Base-by-base conservation (phyloP, 1,140 invertebrate species). In the Atta cephalotes region DNA sequence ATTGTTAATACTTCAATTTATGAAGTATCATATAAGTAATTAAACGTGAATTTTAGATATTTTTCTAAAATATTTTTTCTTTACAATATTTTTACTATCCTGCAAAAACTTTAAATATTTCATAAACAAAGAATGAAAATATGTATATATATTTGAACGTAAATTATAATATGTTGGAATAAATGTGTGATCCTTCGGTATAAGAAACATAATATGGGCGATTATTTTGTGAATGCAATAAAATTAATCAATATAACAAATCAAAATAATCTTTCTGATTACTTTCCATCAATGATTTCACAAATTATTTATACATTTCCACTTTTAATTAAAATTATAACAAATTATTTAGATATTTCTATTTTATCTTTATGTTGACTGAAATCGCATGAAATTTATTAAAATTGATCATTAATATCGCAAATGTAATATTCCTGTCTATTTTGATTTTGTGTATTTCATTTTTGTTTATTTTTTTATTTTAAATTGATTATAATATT, bases 191-290 rank as follows among this genome's bases (percentile, higher is more conserved):
- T 60, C 3, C 21, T 76, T 60, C 3, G 56, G 3, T 39, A 21
- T 49, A 2, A 76, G 21, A 76, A 2, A 39, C 14, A 25, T 76
- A 45, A 77, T 21, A 35, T 16, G 56, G 21, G 0, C 1, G 35
- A 53, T 72, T 21, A 51, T 72, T 51, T 31, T 53, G 7, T 18
- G 9, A 12, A 18, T 28, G 3, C 21, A 4, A 77, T 77, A 60
- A 76, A 77, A 39, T 39, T 25, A n/a, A 77, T 62, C 53, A 25
- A 39, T 60, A 14, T 39, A 60, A 16, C 56, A 60, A 60, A 76
- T 18, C 35, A 62, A 60, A n/a, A 35, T 60, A 12, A 70, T 70
- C 39, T 51, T 45, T 14, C 14, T 76, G 18, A 1, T 58, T 39
- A 25, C n/a, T 39, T 60, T 39, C n/a, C 31, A 74, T 58, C 12